Conservation (phyloP, 53 echinoderm and acorn worm genomes). For the Paracentrotus lividus region DNA sequence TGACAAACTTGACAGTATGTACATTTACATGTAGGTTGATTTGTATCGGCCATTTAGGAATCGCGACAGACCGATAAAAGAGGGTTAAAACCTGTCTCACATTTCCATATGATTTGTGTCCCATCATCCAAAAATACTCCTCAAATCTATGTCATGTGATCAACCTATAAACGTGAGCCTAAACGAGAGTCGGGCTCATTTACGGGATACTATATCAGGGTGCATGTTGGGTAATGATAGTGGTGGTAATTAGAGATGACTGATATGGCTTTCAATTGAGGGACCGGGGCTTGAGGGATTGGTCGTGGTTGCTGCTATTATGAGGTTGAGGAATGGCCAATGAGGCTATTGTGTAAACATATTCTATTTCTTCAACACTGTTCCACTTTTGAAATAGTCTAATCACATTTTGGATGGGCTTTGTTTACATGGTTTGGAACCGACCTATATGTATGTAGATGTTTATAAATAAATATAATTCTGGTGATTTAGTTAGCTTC, state of each 20-base stretch:
- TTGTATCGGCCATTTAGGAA: background rate
- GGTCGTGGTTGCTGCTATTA: background rate
- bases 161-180: background rate
- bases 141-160: conserved; percentile 5
- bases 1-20: background rate
- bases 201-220: conserved; percentile 19
- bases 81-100: conserved; percentile 4
- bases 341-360: background rate
- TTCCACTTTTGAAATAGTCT: background rate
- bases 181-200: background rate
- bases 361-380: background rate
- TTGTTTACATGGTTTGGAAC: background rate
- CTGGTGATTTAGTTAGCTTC: background rate
- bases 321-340: conserved; percentile 7
- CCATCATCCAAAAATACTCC: conserved; percentile 29
- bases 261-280: background rate
- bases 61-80: background rate
- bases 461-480: no score
- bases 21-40: background rate
- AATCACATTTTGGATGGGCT: background rate
- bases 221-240: background rate
- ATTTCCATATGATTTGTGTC: conserved; percentile 31
- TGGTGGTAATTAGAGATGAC: conserved; percentile 14
- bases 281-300: background rate
- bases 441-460: background rate